These are phyloP conservation scores for Heliangelus exortis DNA, from an alignment of 2,797 vertebrate species.

Conservation along the genomic window DNA sequence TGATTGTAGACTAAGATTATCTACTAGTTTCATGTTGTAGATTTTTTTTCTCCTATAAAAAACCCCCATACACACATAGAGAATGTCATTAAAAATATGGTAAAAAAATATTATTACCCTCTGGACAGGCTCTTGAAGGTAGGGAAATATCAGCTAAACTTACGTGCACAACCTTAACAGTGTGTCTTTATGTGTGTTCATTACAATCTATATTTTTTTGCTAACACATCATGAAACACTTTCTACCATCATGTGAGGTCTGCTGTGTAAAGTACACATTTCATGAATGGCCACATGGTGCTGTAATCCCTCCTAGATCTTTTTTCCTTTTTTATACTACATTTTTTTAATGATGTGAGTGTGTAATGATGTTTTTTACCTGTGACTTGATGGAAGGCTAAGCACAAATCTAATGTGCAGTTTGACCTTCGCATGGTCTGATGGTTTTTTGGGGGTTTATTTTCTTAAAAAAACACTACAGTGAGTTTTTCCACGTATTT, in stretches of 20 bases:
- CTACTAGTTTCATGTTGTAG: not conserved
- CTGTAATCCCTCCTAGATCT: conserved; percentile 41
- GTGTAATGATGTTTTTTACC: conserved; percentile 24
- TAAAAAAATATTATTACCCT: not conserved
- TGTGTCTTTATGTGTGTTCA: conserved; percentile 52
- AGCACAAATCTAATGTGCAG: not conserved
- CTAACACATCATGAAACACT: conserved; percentile 64
- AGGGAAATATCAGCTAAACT: conserved; percentile 21
- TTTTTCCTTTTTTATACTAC: conserved; percentile 21
- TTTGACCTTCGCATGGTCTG: conserved; percentile 32
- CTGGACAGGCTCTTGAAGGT: conserved; percentile 16
- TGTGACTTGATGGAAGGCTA: conserved; percentile 13
- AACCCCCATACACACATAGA: not conserved
- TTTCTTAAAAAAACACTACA: not conserved
- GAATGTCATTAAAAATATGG: not conserved
- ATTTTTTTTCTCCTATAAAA: not conserved
- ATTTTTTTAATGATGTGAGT: conserved; percentile 2
- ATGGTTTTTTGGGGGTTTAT: fast-evolving
- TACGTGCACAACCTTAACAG: not conserved
- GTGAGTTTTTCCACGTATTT: not conserved
- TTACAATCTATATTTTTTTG: conserved; percentile 33
- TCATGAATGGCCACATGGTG: conserved; percentile 58
- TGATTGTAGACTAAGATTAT: not conserved
- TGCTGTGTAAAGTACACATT: conserved; percentile 46
- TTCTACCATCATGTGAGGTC: conserved; percentile 62